phyloP scores from a whole-genome alignment of 1,140 invertebrate genomes.

The Caligus rogercresseyi region DNA sequence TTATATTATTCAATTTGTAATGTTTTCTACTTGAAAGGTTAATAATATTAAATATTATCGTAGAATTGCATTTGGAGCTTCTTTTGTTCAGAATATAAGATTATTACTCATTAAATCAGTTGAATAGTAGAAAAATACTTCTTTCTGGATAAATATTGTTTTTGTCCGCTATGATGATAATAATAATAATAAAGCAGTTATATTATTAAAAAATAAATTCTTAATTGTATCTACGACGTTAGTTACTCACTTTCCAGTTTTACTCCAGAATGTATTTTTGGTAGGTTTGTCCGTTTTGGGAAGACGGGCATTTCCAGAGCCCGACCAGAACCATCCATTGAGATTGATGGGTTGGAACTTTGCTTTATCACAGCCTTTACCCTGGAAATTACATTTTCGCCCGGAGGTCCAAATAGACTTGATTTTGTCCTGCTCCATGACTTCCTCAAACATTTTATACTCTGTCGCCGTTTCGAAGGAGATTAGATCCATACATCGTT shows the following conservation, averaged over 20 bases:
- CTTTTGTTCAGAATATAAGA: too few relatives aligned
- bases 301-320: constrained; percentile 53
- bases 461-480: constrained; percentile 58
- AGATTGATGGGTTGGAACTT: constrained; percentile 54
- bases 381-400: constrained; percentile 38
- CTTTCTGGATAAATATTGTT: too few relatives aligned
- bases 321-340: constrained; percentile 73
- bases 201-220: too few relatives aligned
- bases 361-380: constrained; percentile 53
- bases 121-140: too few relatives aligned
- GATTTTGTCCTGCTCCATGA: constrained; percentile 15
- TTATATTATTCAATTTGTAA: too few relatives aligned
- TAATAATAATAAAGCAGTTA: too few relatives aligned
- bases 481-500: constrained; percentile 66
- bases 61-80: too few relatives aligned
- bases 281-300: constrained; percentile 44
- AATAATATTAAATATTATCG: too few relatives aligned
- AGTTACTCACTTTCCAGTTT: constrained; percentile 43
- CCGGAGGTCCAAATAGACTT: constrained; percentile 13
- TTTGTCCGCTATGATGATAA: too few relatives aligned
- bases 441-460: constrained; percentile 22
- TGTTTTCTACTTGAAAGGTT: too few relatives aligned
- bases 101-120: too few relatives aligned
- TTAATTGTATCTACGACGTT: too few relatives aligned
- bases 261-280: constrained; percentile 31